phyloP scores from a whole-genome alignment of 2,888 invertebrate species.

The Xestoiulus laeticollis region DNA sequence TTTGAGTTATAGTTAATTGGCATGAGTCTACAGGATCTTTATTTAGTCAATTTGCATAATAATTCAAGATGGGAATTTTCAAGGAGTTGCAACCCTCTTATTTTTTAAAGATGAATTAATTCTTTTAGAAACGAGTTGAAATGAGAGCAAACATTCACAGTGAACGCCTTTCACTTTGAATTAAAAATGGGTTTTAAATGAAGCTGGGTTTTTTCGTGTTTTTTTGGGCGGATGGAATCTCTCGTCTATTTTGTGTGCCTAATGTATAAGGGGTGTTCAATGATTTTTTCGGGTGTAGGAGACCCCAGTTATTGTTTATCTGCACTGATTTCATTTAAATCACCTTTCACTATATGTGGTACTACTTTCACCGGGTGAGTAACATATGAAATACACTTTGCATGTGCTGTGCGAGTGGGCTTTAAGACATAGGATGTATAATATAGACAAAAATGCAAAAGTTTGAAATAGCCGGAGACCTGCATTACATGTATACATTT shows the following conservation, averaged over 20 bases:
- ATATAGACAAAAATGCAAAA: neutral
- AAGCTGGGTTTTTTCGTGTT: neutral
- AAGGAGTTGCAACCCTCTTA: neutral
- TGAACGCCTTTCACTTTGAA: conserved; percentile 7
- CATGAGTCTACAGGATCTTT: neutral
- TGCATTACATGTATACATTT: neutral
- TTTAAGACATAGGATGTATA: neutral
- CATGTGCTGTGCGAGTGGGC: neutral
- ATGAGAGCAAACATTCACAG: conserved; percentile 5
- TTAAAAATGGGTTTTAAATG: conserved; percentile 34
- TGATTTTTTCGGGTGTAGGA: neutral
- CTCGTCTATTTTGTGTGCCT: neutral
- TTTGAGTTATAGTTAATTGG: neutral
- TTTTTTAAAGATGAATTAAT: neutral
- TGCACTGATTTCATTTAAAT: conserved; percentile 29
- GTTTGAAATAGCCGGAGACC: neutral
- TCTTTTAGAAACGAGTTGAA: neutral
- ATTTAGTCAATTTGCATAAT: neutral
- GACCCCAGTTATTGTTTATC: conserved; percentile 12
- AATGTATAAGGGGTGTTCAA: neutral
- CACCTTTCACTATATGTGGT: neutral
- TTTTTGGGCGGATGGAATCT: conserved; percentile 27
- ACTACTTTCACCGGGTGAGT: neutral
- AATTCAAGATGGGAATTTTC: neutral
- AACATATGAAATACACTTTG: neutral